phyloP scores from a whole-genome alignment of 2,113 vertebrate genomes.

The Cettia cetti region DNA sequence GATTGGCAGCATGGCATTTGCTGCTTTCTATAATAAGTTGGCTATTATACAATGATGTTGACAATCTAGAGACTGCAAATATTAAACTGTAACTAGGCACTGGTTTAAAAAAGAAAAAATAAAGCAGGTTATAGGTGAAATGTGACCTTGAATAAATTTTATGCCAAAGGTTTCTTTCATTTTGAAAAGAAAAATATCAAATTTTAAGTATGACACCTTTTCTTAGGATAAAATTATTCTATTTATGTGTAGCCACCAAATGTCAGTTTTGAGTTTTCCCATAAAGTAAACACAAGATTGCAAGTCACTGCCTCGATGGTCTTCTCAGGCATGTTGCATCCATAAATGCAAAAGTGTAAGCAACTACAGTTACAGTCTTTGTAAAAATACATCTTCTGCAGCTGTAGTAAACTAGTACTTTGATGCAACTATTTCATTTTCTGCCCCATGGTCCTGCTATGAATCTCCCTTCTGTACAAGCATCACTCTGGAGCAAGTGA shows the following conservation, averaged over 20 bases:
- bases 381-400: neutral
- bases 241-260: neutral
- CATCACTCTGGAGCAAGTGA: neutral
- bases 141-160: conserved; percentile 22
- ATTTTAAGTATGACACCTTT: conserved; percentile 9
- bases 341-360: neutral
- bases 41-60: conserved; percentile 53
- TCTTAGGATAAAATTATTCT: neutral
- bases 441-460: neutral
- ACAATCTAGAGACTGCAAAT: conserved; percentile 37
- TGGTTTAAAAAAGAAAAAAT: neutral
- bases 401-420: neutral
- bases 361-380: neutral
- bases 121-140: neutral
- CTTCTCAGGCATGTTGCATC: neutral
- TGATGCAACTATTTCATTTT: neutral
- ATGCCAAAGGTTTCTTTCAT: conserved; percentile 18
- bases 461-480: neutral
- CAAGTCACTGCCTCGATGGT: neutral
- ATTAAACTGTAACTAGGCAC: conserved; percentile 5
- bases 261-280: neutral
- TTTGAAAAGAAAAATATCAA: conserved; percentile 21
- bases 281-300: neutral
- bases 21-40: conserved; percentile 51
- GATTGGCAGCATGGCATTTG: conserved; percentile 48